Evolutionary conservation across 1,140 invertebrate genomes (phyloP).

Genomic region (Drosophila parvula): DNA sequence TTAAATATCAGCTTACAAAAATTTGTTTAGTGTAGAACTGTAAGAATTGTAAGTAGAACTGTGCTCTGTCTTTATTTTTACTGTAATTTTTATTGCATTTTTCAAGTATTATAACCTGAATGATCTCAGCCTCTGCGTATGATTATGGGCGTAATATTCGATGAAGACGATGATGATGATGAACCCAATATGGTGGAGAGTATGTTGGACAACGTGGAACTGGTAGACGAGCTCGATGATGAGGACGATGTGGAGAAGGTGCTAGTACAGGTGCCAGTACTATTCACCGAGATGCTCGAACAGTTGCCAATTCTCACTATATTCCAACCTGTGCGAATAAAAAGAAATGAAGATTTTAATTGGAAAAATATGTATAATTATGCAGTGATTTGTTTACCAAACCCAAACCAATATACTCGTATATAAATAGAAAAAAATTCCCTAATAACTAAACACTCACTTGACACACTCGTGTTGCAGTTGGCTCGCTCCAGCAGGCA

Average conservation of each 20-base stretch:
- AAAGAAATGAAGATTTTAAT: too few species aligned
- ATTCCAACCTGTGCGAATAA: conserved; percentile 28
- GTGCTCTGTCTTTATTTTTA: neutral
- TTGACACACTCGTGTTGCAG: conserved; percentile 27
- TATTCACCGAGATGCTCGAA: conserved; percentile 25
- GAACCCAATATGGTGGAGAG: conserved; percentile 36
- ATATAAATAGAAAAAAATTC: neutral
- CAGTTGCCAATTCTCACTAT: conserved; percentile 27
- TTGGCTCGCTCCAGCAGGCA: conserved; percentile 40
- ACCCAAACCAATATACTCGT: too few species aligned
- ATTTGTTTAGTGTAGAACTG: neutral
- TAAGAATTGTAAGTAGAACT: neutral
- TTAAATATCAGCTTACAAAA: neutral
- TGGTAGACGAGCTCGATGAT: conserved; percentile 14
- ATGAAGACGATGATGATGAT: conserved; percentile 29
- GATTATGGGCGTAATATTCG: conserved; percentile 35
- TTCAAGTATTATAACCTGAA: too few species aligned
- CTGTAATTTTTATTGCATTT: neutral
- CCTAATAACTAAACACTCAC: conserved; percentile 20
- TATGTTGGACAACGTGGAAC: conserved; percentile 6
- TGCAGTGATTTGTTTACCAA: too few species aligned
- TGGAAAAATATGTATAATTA: too few species aligned
- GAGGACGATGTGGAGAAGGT: conserved; percentile 30
- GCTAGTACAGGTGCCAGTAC: conserved; percentile 21
- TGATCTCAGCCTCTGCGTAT: conserved; percentile 23